A percentile compares a stretch with the other conserved stretches of the same genome.
These are phyloP conservation scores for Pammene aurita DNA, from an alignment of 2,888 invertebrate genomes.

Conservation along the genomic window DNA sequence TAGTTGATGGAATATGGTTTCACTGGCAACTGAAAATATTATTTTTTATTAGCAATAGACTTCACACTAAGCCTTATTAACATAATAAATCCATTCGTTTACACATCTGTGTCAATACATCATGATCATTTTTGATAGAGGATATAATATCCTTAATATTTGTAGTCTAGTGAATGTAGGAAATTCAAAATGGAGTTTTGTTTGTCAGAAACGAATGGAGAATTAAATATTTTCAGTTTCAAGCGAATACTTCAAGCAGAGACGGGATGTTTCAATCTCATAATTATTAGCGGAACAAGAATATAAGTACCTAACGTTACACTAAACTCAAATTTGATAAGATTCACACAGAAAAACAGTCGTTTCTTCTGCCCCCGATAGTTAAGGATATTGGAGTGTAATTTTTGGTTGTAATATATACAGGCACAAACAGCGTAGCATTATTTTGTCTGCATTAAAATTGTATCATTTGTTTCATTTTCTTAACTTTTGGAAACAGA, in stretches of 20 bases:
- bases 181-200: background rate
- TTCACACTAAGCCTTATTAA: slow-evolving; percentile 15
- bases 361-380: background rate
- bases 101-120: background rate
- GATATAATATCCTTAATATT: background rate
- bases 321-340: slow-evolving; percentile 11
- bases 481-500: background rate
- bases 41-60: slow-evolving; percentile 14
- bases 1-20: slow-evolving; percentile 44
- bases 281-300: slow-evolving; percentile 41
- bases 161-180: background rate
- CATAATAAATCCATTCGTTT: slow-evolving; percentile 32
- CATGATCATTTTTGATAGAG: background rate
- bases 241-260: slow-evolving; percentile 50
- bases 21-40: slow-evolving; percentile 48
- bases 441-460: background rate
- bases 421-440: no score
- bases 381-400: background rate
- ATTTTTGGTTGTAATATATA: background rate
- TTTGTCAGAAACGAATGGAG: slow-evolving; percentile 37
- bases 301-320: slow-evolving; percentile 15
- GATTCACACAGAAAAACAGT: background rate
- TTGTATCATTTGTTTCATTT: background rate
- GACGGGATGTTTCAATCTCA: slow-evolving; percentile 59
- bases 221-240: slow-evolving; percentile 46